These are phyloP conservation scores for Campoletis raptor DNA, from an alignment of 2,888 invertebrate genomes.

Conservation along the genomic window DNA sequence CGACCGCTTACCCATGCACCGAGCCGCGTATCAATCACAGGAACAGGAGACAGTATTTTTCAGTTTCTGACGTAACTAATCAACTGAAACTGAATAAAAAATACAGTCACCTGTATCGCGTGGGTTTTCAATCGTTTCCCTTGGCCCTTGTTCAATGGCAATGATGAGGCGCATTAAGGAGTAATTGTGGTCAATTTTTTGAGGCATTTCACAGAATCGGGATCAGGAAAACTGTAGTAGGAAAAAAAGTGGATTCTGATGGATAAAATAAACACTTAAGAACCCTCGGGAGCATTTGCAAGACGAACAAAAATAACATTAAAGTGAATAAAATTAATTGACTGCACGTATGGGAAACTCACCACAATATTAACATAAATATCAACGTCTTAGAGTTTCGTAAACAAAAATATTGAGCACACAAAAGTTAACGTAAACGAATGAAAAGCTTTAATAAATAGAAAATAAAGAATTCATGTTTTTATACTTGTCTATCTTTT, in stretches of 20 bases:
- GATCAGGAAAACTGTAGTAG: too few species aligned
- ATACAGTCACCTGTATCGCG: neutral
- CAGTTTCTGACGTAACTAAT: neutral
- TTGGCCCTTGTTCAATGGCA: neutral
- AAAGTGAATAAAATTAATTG: neutral
- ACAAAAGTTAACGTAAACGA: neutral
- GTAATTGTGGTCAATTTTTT: too few species aligned
- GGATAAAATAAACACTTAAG: too few species aligned
- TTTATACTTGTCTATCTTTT: neutral
- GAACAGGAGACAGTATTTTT: neutral
- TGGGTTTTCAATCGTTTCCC: neutral
- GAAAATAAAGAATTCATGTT: neutral
- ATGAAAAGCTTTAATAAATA: neutral
- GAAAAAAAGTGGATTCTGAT: too few species aligned
- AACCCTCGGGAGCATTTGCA: too few species aligned
- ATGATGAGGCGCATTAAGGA: neutral
- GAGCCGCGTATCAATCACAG: neutral
- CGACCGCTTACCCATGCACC: neutral
- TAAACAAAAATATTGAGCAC: neutral
- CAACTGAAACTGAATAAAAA: neutral
- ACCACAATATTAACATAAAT: neutral
- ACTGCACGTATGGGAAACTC: neutral
- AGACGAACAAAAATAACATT: too few species aligned
- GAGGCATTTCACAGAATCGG: too few species aligned
- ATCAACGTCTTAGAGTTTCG: neutral